These are phyloP conservation scores for Mesoclemmys tuberculata DNA, from an alignment of 2,113 vertebrate species.

Conservation along the genomic window DNA sequence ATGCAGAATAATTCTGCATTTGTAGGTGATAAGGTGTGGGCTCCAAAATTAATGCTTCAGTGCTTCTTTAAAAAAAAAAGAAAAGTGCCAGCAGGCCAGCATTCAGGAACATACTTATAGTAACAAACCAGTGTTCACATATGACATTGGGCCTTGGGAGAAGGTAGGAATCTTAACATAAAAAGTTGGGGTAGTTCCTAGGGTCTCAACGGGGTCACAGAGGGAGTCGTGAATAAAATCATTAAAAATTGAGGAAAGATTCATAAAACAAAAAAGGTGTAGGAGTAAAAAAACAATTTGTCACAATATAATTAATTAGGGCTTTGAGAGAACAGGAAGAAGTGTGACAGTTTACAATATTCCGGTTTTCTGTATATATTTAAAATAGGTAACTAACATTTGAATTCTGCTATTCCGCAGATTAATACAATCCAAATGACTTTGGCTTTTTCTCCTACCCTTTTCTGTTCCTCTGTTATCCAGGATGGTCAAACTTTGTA, in stretches of 20 bases:
- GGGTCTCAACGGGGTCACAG: not conserved
- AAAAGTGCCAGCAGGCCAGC: not conserved
- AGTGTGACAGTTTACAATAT: not conserved
- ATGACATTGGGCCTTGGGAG: not conserved
- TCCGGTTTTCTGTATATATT: not conserved
- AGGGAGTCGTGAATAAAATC: not conserved
- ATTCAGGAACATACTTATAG: not conserved
- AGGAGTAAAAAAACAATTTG: not conserved
- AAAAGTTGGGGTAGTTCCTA: not conserved
- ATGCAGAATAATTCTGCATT: not conserved
- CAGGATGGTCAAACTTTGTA: not conserved
- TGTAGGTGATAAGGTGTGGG: not conserved
- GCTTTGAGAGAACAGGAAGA: not conserved
- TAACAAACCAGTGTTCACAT: not conserved
- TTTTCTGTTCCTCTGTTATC: not conserved
- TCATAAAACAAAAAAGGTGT: not conserved
- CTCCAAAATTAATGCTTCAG: not conserved
- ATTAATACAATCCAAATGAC: not conserved
- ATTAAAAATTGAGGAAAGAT: not conserved
- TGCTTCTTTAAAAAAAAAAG: not conserved
- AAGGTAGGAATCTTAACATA: not conserved
- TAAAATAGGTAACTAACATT: not conserved
- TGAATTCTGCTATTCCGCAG: not conserved
- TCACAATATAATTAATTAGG: not conserved
- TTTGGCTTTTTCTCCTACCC: not conserved